These are phyloP conservation scores for Erebia ligea DNA, from an alignment of 2,888 invertebrate species.

Conservation along the genomic window DNA sequence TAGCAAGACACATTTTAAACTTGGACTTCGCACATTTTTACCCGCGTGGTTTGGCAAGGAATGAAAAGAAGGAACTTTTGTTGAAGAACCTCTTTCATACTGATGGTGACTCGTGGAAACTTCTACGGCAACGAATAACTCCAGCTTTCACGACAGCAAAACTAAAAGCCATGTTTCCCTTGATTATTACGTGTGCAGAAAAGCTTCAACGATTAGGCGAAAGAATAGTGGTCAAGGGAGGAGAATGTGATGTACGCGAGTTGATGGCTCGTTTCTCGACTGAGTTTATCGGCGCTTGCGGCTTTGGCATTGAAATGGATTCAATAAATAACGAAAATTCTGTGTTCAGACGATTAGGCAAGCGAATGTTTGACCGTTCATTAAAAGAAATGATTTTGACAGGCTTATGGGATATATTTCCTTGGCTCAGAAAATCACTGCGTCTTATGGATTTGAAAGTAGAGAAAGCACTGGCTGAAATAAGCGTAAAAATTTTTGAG, in stretches of 20 bases:
- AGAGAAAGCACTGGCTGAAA: slow-evolving; percentile 45
- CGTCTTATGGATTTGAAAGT: slow-evolving; percentile 27
- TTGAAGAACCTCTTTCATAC: slow-evolving; percentile 57
- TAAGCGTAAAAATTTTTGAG: slow-evolving; percentile 52
- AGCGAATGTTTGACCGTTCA: slow-evolving; percentile 47
- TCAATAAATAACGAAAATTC: slow-evolving; percentile 53
- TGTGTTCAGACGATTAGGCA: slow-evolving; percentile 48
- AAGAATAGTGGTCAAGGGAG: slow-evolving; percentile 31
- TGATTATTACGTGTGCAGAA: slow-evolving; percentile 62
- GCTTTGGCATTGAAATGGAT: slow-evolving; percentile 55
- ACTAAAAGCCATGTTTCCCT: slow-evolving; percentile 67
- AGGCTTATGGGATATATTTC: slow-evolving; percentile 54
- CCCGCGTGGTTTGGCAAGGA: slow-evolving; percentile 45
- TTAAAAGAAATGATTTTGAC: slow-evolving; percentile 42
- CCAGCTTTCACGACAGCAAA: slow-evolving; percentile 67
- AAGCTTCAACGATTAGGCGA: slow-evolving; percentile 48
- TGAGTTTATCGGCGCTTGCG: slow-evolving; percentile 59
- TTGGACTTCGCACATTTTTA: slow-evolving; percentile 59
- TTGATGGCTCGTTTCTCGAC: slow-evolving; percentile 58
- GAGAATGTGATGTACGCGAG: slow-evolving; percentile 46
- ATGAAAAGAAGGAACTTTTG: slow-evolving; percentile 49
- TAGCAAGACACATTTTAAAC: slow-evolving; percentile 56
- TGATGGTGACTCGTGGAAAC: slow-evolving; percentile 67
- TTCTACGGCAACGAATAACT: slow-evolving; percentile 64
- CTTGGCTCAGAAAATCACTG: slow-evolving; percentile 46